These are phyloP conservation scores for Archocentrus centrarchus DNA, from an alignment of 2,113 vertebrate species.

Conservation along the genomic window DNA sequence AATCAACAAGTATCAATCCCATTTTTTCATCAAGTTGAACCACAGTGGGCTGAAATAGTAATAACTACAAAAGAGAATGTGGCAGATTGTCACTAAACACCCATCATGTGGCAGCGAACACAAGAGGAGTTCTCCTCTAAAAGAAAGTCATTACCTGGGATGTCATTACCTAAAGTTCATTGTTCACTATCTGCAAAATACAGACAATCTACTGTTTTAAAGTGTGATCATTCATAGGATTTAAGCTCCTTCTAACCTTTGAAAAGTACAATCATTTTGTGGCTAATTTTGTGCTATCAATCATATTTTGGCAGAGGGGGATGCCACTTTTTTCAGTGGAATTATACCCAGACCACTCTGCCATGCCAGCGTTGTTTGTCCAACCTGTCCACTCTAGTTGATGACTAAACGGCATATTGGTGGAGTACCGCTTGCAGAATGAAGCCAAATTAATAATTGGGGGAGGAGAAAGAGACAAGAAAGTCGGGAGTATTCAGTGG, in stretches of 20 bases:
- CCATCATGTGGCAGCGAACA: conserved; percentile 19
- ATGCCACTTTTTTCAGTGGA: not conserved
- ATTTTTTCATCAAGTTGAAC: conserved; percentile 30
- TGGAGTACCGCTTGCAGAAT: conserved; percentile 24
- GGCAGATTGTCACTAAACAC: conserved; percentile 31
- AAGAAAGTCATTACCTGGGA: conserved; percentile 43
- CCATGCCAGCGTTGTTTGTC: conserved; percentile 15
- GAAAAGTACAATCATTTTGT: conserved; percentile 17
- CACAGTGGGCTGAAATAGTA: conserved; percentile 7
- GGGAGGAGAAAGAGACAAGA: conserved; percentile 31
- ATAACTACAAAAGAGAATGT: not conserved
- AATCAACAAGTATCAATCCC: conserved; percentile 9
- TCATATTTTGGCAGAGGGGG: conserved; percentile 19
- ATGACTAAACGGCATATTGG: conserved; percentile 28
- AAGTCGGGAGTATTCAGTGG: conserved; percentile 74
- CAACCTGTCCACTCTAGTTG: conserved; percentile 24
- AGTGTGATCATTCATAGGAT: conserved; percentile 20
- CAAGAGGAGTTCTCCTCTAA: conserved; percentile 10
- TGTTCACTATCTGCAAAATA: conserved; percentile 43
- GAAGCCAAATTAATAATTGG: conserved; percentile 52
- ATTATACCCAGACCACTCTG: conserved; percentile 16
- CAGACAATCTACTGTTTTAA: conserved; percentile 7
- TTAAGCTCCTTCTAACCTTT: conserved; percentile 19
- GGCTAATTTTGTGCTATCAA: conserved; percentile 49
- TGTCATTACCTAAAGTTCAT: conserved; percentile 51